Conservation (phyloP, 2,797 vertebrate species). For the Rhadinocentrus ornatus region DNA sequence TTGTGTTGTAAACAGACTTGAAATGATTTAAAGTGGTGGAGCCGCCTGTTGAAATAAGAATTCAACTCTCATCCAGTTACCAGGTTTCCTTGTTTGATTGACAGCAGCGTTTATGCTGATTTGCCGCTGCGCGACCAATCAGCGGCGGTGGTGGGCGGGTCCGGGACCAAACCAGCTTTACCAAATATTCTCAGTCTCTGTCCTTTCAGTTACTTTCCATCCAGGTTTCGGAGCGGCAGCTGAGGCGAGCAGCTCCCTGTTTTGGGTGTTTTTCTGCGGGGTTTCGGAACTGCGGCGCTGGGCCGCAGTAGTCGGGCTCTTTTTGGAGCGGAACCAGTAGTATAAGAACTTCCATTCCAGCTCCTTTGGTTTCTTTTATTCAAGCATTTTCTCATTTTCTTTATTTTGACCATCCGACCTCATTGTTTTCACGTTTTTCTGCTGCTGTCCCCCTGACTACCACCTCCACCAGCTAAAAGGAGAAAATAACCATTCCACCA, state of each 20-base stretch:
- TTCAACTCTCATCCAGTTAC: conserved; percentile 26
- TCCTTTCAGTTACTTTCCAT: conserved; percentile 77
- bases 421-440: conserved; percentile 63
- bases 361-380: conserved; percentile 74
- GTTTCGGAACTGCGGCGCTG: conserved; percentile 68
- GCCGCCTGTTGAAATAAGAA: conserved; percentile 3
- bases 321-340: conserved; percentile 46
- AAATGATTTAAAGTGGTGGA: neutral
- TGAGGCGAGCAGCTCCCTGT: conserved; percentile 49
- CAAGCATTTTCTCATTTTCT: conserved; percentile 68
- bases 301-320: conserved; percentile 47
- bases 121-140: conserved; percentile 74
- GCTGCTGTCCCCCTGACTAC: conserved; percentile 57
- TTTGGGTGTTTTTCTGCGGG: conserved; percentile 35
- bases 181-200: conserved; percentile 76
- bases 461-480: conserved; percentile 55
- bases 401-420: conserved; percentile 68
- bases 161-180: conserved; percentile 55
- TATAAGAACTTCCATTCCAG: conserved; percentile 81
- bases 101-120: conserved; percentile 63
- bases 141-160: conserved; percentile 72
- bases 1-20: neutral
- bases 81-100: conserved; percentile 74
- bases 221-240: conserved; percentile 66
- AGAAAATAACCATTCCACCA: conserved; percentile 58